phyloP scores from a whole-genome alignment of 2,797 vertebrate species.

The Aplochiton taeniatus region DNA sequence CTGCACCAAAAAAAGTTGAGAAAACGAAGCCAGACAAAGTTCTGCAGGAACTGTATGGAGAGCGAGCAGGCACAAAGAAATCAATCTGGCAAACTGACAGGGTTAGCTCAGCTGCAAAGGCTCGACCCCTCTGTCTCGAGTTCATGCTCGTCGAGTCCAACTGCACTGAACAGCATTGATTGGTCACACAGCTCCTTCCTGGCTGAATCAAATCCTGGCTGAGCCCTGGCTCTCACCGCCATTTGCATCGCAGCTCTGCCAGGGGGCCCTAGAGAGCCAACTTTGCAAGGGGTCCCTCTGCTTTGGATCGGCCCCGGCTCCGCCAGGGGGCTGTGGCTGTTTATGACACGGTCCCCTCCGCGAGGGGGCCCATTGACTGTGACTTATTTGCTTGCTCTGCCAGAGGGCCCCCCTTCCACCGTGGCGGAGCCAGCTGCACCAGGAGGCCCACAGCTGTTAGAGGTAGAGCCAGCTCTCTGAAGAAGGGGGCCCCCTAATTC shows the following conservation, averaged over 20 bases:
- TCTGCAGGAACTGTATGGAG: too few species aligned
- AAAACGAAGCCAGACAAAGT: too few species aligned
- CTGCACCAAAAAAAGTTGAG: too few species aligned
- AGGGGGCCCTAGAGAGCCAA: slow-evolving; percentile 33
- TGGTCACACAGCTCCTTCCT: neutral
- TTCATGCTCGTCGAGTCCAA: too few species aligned
- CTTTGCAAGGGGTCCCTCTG: slow-evolving; percentile 29
- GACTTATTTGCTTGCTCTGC: slow-evolving; percentile 47
- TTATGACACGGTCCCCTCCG: slow-evolving; percentile 45
- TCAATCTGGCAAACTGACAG: too few species aligned
- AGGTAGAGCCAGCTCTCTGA: slow-evolving; percentile 33
- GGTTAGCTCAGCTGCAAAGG: too few species aligned
- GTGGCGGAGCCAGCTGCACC: slow-evolving; percentile 35
- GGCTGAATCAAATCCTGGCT: neutral
- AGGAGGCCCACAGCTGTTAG: slow-evolving; percentile 45
- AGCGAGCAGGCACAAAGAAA: too few species aligned
- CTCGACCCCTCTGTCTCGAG: too few species aligned
- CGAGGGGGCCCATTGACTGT: slow-evolving; percentile 39
- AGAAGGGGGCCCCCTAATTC: slow-evolving; percentile 26
- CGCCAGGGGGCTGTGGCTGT: slow-evolving; percentile 44
- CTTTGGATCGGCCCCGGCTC: slow-evolving; percentile 36
- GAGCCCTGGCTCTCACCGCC: slow-evolving; percentile 21
- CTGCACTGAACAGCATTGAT: too few species aligned
- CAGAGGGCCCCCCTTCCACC: slow-evolving; percentile 44
- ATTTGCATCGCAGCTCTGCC: slow-evolving; percentile 35